phyloP scores from a whole-genome alignment of 2,888 invertebrate genomes.

The Ecliptopera silaceata region DNA sequence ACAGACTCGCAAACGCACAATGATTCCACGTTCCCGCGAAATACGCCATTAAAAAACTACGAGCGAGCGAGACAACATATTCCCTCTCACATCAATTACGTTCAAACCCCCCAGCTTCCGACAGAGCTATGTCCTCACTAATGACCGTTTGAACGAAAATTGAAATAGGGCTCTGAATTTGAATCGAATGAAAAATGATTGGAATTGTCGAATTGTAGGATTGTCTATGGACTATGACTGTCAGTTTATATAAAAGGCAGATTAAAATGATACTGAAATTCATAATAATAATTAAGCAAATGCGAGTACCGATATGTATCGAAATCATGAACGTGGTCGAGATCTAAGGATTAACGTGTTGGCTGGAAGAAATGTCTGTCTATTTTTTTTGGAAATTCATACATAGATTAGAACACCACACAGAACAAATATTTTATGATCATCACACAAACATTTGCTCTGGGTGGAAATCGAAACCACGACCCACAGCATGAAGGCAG shows the following conservation, averaged over 20 bases:
- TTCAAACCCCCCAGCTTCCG: constrained; percentile 34
- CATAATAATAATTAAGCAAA: no score
- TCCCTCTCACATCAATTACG: constrained; percentile 32
- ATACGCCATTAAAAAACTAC: constrained; percentile 22
- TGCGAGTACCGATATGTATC: no score
- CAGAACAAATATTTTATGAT: no score
- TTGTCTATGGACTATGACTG: constrained; percentile 25
- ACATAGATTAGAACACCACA: no score
- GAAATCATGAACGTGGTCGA: no score
- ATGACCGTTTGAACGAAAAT: constrained; percentile 35
- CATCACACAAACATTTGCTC: no score
- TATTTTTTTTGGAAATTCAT: no score
- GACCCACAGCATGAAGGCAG: no score
- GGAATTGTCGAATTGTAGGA: no score
- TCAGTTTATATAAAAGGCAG: constrained; percentile 10
- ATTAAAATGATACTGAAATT: not conserved
- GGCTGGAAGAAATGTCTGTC: no score
- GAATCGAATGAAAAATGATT: constrained; percentile 31
- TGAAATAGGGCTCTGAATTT: constrained; percentile 32
- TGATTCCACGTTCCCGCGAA: constrained; percentile 23
- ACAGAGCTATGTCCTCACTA: constrained; percentile 26
- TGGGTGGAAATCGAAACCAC: no score
- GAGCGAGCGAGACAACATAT: constrained; percentile 19
- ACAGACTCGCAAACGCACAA: constrained; percentile 17
- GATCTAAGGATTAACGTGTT: no score